Percentiles rank a stretch among this genome's conserved stretches.
phyloP scores from a whole-genome alignment of 2,113 vertebrate species.

The Epinephelus moara region DNA sequence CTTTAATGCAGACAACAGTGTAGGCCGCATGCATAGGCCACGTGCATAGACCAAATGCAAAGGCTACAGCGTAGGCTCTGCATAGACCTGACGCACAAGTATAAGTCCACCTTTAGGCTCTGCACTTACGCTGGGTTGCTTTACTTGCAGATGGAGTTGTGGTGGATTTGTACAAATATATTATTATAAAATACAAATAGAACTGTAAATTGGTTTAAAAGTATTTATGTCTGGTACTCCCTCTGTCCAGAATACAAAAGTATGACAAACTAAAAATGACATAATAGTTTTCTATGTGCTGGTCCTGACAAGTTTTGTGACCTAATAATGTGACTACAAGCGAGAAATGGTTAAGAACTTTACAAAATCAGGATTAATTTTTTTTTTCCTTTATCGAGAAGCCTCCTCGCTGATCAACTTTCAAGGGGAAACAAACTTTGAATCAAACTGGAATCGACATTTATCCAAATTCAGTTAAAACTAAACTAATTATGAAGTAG shows the following conservation, averaged over 20 bases:
- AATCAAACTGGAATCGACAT: background rate
- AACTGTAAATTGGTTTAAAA: background rate
- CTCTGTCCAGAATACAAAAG: background rate
- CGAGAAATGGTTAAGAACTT: background rate
- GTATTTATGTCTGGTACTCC: background rate
- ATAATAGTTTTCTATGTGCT: background rate
- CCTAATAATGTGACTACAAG: too few species aligned
- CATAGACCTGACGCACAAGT: too few species aligned
- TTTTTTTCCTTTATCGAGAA: background rate
- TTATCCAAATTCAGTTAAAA: background rate
- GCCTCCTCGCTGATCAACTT: background rate
- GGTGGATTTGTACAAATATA: background rate
- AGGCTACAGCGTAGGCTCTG: too few species aligned
- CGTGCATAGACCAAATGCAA: too few species aligned
- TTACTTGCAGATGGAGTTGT: background rate
- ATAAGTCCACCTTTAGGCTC: background rate
- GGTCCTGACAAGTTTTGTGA: background rate
- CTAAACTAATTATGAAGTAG: background rate
- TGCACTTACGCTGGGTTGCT: background rate
- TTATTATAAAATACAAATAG: too few species aligned
- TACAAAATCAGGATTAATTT: background rate
- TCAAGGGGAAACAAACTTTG: background rate
- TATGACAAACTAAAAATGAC: background rate
- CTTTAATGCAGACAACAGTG: too few species aligned
- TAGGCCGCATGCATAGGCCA: too few species aligned